Base-by-base conservation (phyloP, 2,797 vertebrate species). In the Tarsius wallacei region DNA sequence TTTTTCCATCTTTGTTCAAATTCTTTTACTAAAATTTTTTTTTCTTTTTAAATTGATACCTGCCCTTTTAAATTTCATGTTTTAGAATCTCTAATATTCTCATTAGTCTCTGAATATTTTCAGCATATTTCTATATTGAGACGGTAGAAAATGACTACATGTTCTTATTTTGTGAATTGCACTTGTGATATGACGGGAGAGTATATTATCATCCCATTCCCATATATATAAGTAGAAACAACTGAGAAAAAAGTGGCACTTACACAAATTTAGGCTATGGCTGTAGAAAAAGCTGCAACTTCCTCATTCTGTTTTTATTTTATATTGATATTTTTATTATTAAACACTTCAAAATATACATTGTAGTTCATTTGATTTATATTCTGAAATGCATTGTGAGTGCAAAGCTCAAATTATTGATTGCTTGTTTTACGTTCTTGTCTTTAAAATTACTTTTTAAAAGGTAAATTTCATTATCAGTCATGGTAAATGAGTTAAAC, bases 381-480 rank as follows among this genome's bases (percentile, higher is more conserved):
- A 61, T 83, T 91, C 55, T 83, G 21, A 51, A 81, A 15, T 49
- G 1, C 22, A 42, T 26, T 93, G 0, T 59, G 53, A 87, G 90
- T 17, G 0, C 31, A 64, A 11, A 71, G 28, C 16, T 89, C 63
- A 92, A 94, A n/a, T 7, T 57, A 91, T 47, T 93, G 89, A 76
- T 9, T 76, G 68, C 66, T 10, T 84, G n/a, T 81, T 94, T 82
- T 2, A 1, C 57, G 57, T 87, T 82, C 17, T 6, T 66, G 22
- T 77, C 2, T 16, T 81, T 92, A 55, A 86, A 95, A 97, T 93
- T 90, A 47, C 9, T 80, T 97, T 80, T 74, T 42, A 47, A 81
- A 94, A 71, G 0, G 5, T 15, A 3, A 11, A 68, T 95, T 78
- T 95, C 21, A 36, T 91, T 95, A 47, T 42, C 76, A 87, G 49